Conservation (phyloP, 1,140 invertebrate genomes). For the Heterodera carotae region DNA sequence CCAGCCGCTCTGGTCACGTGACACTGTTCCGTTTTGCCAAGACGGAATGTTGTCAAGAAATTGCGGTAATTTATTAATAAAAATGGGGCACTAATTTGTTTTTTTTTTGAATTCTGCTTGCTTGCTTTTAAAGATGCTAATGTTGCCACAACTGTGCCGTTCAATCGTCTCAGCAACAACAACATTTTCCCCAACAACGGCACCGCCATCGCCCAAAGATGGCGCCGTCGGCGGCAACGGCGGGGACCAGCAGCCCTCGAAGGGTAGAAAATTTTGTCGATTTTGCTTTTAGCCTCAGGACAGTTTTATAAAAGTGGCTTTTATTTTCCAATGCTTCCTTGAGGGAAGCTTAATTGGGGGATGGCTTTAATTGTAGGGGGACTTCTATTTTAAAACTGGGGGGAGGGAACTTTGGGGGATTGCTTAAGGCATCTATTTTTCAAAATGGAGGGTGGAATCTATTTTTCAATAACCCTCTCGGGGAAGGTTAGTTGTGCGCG, state of each 20-base stretch:
- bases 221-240: slow-evolving; percentile 7
- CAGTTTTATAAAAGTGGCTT: too few relatives aligned
- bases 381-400: too few relatives aligned
- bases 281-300: too few relatives aligned
- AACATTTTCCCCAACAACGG: slow-evolving; percentile 33
- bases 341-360: too few relatives aligned
- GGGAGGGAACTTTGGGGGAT: too few relatives aligned
- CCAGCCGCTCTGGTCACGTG: slow-evolving; percentile 86
- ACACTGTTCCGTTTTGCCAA: slow-evolving; percentile 93
- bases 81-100: slow-evolving; percentile 33
- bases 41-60: slow-evolving; percentile 80
- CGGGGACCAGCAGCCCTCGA: slow-evolving; percentile 9
- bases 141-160: slow-evolving; percentile 39
- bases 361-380: too few relatives aligned
- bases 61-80: slow-evolving; percentile 72
- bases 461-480: too few relatives aligned
- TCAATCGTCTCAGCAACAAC: slow-evolving; percentile 22
- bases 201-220: slow-evolving; percentile 29
- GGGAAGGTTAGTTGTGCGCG: too few relatives aligned
- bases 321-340: too few relatives aligned
- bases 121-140: slow-evolving; percentile 30
- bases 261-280: slow-evolving; percentile 3
- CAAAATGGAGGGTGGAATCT: too few relatives aligned
- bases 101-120: too few relatives aligned
- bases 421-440: too few relatives aligned